A percentile compares a stretch with the other conserved stretches of the same genome.
Conservation (phyloP, 2,888 invertebrate species). For the Hofmannophila pseudospretella region DNA sequence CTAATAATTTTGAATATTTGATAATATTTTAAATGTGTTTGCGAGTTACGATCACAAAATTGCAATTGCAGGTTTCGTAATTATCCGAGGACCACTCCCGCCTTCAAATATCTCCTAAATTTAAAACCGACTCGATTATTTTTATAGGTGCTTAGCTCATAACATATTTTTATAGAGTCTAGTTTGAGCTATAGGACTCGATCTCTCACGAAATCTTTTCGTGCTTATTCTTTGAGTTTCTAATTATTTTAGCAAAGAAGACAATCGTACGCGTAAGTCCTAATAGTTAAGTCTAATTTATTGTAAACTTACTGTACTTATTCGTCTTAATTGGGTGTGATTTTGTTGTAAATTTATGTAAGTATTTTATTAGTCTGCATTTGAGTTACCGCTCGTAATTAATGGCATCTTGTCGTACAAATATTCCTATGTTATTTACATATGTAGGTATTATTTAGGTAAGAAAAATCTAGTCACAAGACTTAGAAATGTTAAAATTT, state of each 20-base stretch:
- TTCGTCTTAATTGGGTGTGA: conserved; percentile 65
- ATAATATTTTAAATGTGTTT: not conserved
- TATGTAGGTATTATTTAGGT: conserved; percentile 67
- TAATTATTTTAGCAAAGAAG: conserved; percentile 39
- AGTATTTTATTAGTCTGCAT: conserved; percentile 65
- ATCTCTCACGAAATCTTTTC: conserved; percentile 73
- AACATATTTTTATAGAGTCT: conserved; percentile 71
- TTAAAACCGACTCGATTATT: conserved; percentile 70
- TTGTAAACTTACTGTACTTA: conserved; percentile 51
- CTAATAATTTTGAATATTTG: not conserved
- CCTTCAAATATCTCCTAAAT: conserved; percentile 54
- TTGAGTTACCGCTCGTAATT: conserved; percentile 78
- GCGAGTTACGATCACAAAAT: not conserved
- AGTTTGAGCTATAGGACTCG: conserved; percentile 64
- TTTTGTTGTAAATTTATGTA: conserved; percentile 69
- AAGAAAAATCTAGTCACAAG: conserved; percentile 77
- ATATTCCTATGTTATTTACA: conserved; percentile 77
- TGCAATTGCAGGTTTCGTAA: conserved; percentile 9
- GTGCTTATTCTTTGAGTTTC: conserved; percentile 46
- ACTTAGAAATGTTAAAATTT: conserved; percentile 72
- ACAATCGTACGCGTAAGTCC: conserved; percentile 54
- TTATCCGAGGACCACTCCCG: conserved; percentile 63
- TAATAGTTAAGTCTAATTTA: conserved; percentile 66
- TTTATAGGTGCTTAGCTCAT: conserved; percentile 67
- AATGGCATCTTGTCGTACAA: conserved; percentile 78